Percentiles rank a stretch among this genome's conserved stretches.
Evolutionary conservation across 2,113 vertebrate species (phyloP).

Genomic region (Amblyopsis rosae): DNA sequence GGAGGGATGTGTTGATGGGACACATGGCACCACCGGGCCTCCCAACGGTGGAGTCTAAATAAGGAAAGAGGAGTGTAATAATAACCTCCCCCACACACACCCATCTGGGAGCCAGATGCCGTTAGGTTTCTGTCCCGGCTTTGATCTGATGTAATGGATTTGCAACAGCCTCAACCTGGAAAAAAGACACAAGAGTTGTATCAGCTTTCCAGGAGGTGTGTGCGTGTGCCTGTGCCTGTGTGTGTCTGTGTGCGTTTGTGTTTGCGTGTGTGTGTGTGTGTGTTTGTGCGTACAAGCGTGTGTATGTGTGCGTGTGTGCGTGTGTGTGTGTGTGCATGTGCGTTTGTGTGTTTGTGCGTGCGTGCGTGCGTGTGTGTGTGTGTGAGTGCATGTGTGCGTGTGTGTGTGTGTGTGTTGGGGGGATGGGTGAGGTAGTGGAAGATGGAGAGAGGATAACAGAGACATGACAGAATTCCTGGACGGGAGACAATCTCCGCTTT

Average conservation of each 20-base stretch:
- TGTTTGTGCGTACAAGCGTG: background rate
- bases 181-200: slow-evolving; percentile 39
- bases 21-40: slow-evolving; percentile 47
- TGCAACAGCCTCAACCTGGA: slow-evolving; percentile 71
- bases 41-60: slow-evolving; percentile 1
- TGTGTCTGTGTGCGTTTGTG: no score
- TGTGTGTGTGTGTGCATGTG: background rate
- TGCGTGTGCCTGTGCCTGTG: no score
- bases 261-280: no score
- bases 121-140: slow-evolving; percentile 55
- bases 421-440: no score
- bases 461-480: no score
- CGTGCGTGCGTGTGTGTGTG: no score
- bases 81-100: background rate
- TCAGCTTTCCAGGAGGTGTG: slow-evolving; percentile 39
- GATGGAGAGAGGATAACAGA: background rate
- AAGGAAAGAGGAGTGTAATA: no score
- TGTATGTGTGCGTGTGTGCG: background rate
- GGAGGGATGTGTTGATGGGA: slow-evolving; percentile 48
- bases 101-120: slow-evolving; percentile 37
- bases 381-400: no score
- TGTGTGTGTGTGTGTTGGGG: no score
- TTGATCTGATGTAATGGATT: slow-evolving; percentile 77
- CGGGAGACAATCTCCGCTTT: no score
- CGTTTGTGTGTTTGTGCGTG: no score